Base-by-base conservation (phyloP, 2,888 invertebrate genomes). In the Trilocha varians region DNA sequence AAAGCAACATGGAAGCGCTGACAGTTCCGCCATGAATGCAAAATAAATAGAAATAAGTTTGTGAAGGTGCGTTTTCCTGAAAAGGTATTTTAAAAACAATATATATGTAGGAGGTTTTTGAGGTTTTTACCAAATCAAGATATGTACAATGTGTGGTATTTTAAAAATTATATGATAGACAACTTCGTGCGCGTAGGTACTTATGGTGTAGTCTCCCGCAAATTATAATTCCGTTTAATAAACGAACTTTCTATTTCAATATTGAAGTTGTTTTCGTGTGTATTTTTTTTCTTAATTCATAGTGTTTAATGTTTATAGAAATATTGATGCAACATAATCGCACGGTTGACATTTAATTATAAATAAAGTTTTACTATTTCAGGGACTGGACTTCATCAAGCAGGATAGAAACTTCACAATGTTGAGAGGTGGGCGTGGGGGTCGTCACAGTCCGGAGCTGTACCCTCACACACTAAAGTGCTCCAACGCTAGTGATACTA, bases 401-500 rank as follows among this genome's bases (percentile, higher is more conserved):
- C 59, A 59, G 66, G 62, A 56, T 60, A 70, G 78, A 80, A 70
- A 58, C 73, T 70, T 78, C 87, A 87, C 84, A 63, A 87, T 87
- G 87, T 87, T 87, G 85, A 87, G 87, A 85, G 83, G 85, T 82
- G 85, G 85, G 75, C 85, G 85, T 66, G 84, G 82, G 70, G 87
- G 87, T 75, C 84, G 86, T 74, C 87, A 86, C 84, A 86, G 87
- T 87, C 92, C 93, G 53, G 93, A 93, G 85, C 88, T 93, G 75
- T 93, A 93, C 79, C 92, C 94, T 77, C 95, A 95, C 85, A 95
- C 96, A 47, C 91, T 93, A 59, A 92, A 87, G 84, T 87, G 87
- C 66, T 87, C 87, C 57, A 86, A 92, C 75, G 95, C 95, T 38
- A 96, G 96, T 68, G 97, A 98, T 77, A 97, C 97, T 16, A 97